A percentile compares a stretch with the other conserved stretches of the same genome.
These are phyloP conservation scores for Choristoneura fumiferana DNA, from an alignment of 1,140 invertebrate species.

Conservation along the genomic window DNA sequence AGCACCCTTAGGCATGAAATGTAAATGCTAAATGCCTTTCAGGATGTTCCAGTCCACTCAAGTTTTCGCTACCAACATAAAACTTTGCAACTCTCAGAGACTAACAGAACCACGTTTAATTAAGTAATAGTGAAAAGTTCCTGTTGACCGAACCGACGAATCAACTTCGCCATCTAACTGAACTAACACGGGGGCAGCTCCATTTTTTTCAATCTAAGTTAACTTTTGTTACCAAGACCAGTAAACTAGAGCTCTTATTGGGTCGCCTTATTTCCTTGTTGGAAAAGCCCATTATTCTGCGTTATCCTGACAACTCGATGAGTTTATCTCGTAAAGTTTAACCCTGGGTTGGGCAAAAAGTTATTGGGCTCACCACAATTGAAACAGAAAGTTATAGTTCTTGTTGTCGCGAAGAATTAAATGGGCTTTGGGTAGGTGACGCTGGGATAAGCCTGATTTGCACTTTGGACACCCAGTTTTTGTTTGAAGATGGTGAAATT, in stretches of 20 bases:
- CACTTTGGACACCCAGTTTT: too few species aligned
- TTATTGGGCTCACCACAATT: neutral
- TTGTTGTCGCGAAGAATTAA: slow-evolving; percentile 2
- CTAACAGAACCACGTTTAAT: too few species aligned
- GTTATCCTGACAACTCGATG: slow-evolving; percentile 61
- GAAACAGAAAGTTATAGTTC: slow-evolving; percentile 5
- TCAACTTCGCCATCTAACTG: slow-evolving; percentile 1
- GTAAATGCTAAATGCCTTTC: too few species aligned
- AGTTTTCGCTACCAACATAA: too few species aligned
- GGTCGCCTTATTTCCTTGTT: slow-evolving; percentile 50
- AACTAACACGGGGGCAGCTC: slow-evolving; percentile 20
- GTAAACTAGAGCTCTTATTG: slow-evolving; percentile 65
- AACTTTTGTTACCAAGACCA: slow-evolving; percentile 51
- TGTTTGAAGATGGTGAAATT: too few species aligned
- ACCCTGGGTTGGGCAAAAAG: slow-evolving; percentile 32
- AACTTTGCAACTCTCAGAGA: too few species aligned
- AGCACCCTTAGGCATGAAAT: too few species aligned
- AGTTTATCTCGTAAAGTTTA: slow-evolving; percentile 51
- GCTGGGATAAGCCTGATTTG: neutral
- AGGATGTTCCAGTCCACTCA: too few species aligned
- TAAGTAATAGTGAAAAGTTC: slow-evolving; percentile 4
- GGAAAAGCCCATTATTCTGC: slow-evolving; percentile 58
- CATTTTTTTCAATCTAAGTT: slow-evolving; percentile 66
- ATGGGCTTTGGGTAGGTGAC: neutral
- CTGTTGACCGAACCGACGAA: neutral